These are phyloP conservation scores for Hepsetus odoe DNA, from an alignment of 2,113 vertebrate species.

Conservation along the genomic window DNA sequence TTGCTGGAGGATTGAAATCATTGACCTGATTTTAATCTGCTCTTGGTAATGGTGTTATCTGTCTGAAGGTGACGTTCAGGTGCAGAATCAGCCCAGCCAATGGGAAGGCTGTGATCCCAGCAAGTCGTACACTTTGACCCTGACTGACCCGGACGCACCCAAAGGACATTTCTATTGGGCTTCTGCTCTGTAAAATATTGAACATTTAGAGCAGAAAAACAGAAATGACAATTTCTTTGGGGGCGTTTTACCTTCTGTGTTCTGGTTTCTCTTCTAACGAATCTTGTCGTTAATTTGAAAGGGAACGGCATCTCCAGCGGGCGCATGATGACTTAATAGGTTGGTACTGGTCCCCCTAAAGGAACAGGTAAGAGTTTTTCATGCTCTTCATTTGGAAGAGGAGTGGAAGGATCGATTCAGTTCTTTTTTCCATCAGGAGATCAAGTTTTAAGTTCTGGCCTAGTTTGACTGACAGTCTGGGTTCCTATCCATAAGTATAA, in stretches of 20 bases:
- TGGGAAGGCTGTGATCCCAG: conserved; percentile 86
- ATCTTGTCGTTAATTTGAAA: conserved; percentile 91
- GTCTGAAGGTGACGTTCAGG: conserved; percentile 69
- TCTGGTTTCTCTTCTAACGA: conserved; percentile 75
- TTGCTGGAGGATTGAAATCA: too few species aligned
- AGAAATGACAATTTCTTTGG: conserved; percentile 87
- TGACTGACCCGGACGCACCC: conserved; percentile 96
- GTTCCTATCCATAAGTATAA: background rate
- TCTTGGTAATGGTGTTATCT: conserved; percentile 4
- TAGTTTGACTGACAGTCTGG: too few species aligned
- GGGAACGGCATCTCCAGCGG: conserved; percentile 87
- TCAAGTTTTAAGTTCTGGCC: too few species aligned
- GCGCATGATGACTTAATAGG: conserved; percentile 86
- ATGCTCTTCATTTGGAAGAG: background rate
- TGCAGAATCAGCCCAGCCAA: conserved; percentile 84
- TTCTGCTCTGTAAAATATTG: too few species aligned
- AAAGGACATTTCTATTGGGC: too few species aligned
- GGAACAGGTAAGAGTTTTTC: conserved; percentile 82
- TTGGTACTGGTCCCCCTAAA: conserved; percentile 90
- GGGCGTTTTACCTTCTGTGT: too few species aligned
- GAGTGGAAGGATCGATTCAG: too few species aligned
- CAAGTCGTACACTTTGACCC: conserved; percentile 89
- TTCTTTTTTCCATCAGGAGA: too few species aligned
- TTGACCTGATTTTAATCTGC: too few species aligned
- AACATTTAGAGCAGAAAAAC: too few species aligned